Evolutionary conservation across 2,888 invertebrate species (phyloP).

Genomic region (Lithosia quadra): DNA sequence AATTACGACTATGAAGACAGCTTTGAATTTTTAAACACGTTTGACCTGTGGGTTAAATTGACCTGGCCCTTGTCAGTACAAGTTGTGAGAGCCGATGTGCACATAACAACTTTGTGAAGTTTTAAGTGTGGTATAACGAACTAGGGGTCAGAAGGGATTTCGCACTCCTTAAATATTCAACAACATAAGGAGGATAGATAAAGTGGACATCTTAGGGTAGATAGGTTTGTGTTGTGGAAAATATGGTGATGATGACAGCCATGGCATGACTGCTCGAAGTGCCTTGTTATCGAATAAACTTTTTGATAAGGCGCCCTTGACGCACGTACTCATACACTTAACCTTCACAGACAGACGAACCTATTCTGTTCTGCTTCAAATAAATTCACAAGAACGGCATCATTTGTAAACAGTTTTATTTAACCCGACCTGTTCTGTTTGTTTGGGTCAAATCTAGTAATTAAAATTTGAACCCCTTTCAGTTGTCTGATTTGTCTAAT

Average conservation of each 20-base stretch:
- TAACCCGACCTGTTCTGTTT: no score
- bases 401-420: no score
- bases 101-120: neutral
- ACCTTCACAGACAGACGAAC: neutral
- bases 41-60: conserved; percentile 7
- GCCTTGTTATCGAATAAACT: neutral
- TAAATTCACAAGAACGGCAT: neutral
- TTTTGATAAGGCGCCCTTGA: neutral
- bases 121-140: neutral
- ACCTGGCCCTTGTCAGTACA: conserved; percentile 7
- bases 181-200: neutral
- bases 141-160: conserved; percentile 1
- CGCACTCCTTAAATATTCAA: neutral
- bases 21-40: conserved; percentile 16
- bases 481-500: no score
- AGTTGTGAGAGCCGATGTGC: neutral
- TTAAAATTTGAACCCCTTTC: no score
- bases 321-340: neutral
- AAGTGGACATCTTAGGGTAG: neutral
- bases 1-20: conserved; percentile 13
- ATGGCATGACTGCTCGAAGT: neutral
- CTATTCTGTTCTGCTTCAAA: neutral
- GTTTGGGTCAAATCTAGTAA: no score
- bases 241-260: neutral
- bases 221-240: neutral